These are phyloP conservation scores for Oscheius sp. DNA, from an alignment of 2,888 invertebrate species.

Conservation along the genomic window DNA sequence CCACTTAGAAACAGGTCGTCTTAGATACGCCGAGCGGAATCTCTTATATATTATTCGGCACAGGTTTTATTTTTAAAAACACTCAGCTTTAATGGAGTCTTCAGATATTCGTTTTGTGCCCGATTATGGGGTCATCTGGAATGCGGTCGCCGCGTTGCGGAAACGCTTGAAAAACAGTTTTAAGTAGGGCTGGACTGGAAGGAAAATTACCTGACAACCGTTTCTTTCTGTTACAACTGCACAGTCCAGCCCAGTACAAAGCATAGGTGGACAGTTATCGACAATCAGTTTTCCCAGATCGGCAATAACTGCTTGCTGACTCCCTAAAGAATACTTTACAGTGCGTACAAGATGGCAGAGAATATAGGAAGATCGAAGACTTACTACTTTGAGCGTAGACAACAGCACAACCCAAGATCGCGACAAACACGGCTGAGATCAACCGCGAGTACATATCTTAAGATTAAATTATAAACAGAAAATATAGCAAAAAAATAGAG, in stretches of 20 bases:
- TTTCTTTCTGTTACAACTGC: conserved; percentile 70
- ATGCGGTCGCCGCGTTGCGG: conserved; percentile 18
- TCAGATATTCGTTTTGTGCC: too few species aligned
- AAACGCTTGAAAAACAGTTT: not conserved
- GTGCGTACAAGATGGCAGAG: not conserved
- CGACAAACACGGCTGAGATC: conserved; percentile 18
- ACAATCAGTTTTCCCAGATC: conserved; percentile 69
- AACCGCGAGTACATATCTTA: conserved; percentile 21
- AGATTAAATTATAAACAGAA: not conserved
- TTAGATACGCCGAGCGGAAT: too few species aligned
- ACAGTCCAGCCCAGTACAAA: conserved; percentile 70
- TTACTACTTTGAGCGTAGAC: conserved; percentile 25
- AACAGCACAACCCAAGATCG: conserved; percentile 16
- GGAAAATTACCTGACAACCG: conserved; percentile 64
- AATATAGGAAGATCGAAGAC: conserved; percentile 5
- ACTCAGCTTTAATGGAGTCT: too few species aligned
- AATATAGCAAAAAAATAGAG: not conserved
- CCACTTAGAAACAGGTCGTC: too few species aligned
- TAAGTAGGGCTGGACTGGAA: not conserved
- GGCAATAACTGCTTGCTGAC: conserved; percentile 61
- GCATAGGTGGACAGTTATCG: conserved; percentile 70
- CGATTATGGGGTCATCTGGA: conserved; percentile 17
- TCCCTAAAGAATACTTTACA: conserved; percentile 38
- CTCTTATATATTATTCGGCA: too few species aligned
- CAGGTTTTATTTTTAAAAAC: too few species aligned